Conservation (phyloP, 2,797 vertebrate species). For the Syncerus caffer region DNA sequence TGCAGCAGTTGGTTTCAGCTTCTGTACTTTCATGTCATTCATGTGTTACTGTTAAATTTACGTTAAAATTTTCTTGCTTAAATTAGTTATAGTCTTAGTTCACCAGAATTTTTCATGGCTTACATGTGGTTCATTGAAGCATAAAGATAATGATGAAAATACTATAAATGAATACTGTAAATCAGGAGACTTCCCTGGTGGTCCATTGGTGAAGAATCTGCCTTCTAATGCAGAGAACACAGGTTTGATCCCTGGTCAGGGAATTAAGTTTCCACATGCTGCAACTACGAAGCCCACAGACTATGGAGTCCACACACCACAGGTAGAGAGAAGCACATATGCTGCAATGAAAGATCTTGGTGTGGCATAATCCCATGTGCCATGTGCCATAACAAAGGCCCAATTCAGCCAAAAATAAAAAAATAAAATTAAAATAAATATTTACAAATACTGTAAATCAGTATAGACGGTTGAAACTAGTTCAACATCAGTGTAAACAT, state of each 20-base stretch:
- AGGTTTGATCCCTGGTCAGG: neutral
- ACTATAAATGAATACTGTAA: neutral
- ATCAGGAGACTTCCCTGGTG: neutral
- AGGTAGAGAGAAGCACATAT: neutral
- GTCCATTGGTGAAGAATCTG: neutral
- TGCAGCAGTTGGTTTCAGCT: neutral
- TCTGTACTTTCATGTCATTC: neutral
- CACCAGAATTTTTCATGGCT: neutral
- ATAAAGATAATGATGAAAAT: conserved; percentile 18
- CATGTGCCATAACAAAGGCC: neutral
- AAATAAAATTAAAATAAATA: neutral
- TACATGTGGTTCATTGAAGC: neutral
- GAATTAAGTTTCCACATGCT: neutral
- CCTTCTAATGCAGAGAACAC: neutral
- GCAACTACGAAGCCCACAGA: neutral
- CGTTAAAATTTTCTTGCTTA: conserved; percentile 17
- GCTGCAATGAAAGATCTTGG: neutral
- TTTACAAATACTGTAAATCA: neutral
- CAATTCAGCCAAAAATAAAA: neutral
- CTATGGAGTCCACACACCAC: neutral
- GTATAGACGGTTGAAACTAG: neutral
- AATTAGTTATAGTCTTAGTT: conserved; percentile 34
- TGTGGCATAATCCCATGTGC: neutral
- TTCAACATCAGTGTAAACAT: neutral
- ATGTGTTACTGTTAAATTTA: conserved; percentile 6